Evolutionary conservation across 2,888 invertebrate genomes (phyloP), one percentile per base, ranked within the genome.

Genomic region (Drosophila kambysellisi): DNA sequence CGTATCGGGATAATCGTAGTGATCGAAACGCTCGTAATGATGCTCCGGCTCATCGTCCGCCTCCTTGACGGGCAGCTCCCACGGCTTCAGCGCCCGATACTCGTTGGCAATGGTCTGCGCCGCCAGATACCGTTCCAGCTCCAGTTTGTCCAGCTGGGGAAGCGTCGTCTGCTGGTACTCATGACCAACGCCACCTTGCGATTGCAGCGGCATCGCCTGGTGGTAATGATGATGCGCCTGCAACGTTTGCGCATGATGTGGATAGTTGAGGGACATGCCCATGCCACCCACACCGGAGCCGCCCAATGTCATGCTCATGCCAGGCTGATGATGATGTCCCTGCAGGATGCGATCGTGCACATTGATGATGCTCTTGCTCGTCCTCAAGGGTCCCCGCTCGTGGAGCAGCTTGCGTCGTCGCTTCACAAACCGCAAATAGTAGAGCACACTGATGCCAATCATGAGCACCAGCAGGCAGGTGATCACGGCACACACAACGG

Each of bases 1-100:
- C 83, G 94, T 91, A 63, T 93, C 93, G 15, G 93, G 93, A 71
- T 93, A 93, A 62, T 93, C 93, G 70, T 93, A 93, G 76, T 93
- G 93, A 76, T 93, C 93, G 84, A 93, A 93, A 62, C 93, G 93
- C 76, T 93, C 93, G 71, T 93, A 93, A 46, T 93, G 88, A 81
- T 93, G 93, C 67, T 93, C 93, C 6, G 93, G 92, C 69, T 93
- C 92, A 39, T 93, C 93, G 61, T 91, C 90, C 15, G 91, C 89
- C 74, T 93, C 92, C 70, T 93, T 92, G n/a, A 92, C 91, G 25
- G 93, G 92, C 84, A 93, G 75, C 75, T 93, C 93, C 93, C 93
- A 93, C 29, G 92, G 93, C 70, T 93, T 92, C 51, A 93, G 82
- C 17, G 93, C 93, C 63, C 93, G 88, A 79, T 93, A 93, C 69